These are phyloP conservation scores for Vireo altiloquus DNA, from an alignment of 2,113 vertebrate species.

Conservation along the genomic window DNA sequence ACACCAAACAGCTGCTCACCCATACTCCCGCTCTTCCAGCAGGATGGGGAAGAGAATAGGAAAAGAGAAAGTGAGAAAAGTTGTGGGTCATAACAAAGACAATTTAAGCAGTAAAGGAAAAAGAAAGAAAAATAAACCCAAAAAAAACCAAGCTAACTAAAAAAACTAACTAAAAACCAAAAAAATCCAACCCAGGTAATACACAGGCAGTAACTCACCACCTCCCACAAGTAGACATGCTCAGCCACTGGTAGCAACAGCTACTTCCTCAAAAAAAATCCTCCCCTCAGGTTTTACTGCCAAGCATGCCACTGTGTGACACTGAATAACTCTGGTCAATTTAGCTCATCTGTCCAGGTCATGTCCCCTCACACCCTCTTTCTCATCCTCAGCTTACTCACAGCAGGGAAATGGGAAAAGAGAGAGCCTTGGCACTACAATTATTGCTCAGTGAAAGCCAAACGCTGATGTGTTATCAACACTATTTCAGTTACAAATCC, in stretches of 20 bases:
- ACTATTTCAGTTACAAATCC: neutral
- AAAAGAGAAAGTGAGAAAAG: neutral
- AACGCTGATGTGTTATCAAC: neutral
- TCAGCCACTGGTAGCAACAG: neutral
- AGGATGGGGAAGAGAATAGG: neutral
- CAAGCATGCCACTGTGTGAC: neutral
- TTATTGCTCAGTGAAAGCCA: neutral
- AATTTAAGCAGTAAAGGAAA: neutral
- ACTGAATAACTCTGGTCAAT: neutral
- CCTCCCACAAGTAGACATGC: neutral
- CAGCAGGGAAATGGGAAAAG: rapidly evolving
- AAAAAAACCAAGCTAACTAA: neutral
- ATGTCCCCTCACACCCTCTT: neutral
- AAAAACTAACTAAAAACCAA: rapidly evolving
- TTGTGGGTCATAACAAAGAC: neutral
- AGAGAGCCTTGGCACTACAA: neutral
- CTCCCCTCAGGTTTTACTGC: neutral
- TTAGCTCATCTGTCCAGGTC: neutral
- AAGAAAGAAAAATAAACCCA: neutral
- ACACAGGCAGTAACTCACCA: neutral
- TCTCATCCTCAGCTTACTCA: neutral
- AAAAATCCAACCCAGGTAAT: neutral
- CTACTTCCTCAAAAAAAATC: neutral
- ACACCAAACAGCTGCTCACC: rapidly evolving
- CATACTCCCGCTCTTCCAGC: neutral